phyloP scores from a whole-genome alignment of 2,888 invertebrate genomes.

The Arctia plantaginis region DNA sequence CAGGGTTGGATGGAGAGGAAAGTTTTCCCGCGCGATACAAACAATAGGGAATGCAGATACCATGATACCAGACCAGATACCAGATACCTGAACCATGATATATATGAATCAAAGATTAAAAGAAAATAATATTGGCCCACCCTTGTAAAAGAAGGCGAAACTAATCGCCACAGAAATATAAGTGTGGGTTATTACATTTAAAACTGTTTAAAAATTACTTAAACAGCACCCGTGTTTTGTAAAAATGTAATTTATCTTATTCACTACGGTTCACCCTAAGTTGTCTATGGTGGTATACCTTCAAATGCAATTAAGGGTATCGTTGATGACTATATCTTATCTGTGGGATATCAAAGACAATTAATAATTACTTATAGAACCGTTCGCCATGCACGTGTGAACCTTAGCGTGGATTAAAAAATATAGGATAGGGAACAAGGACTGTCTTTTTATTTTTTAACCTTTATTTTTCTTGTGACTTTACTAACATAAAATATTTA shows the following conservation, averaged over 20 bases:
- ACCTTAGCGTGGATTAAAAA: slow-evolving; percentile 27
- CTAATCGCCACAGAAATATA: neutral
- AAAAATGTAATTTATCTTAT: slow-evolving; percentile 42
- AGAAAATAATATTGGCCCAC: neutral
- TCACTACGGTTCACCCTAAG: slow-evolving; percentile 41
- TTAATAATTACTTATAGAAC: slow-evolving; percentile 55
- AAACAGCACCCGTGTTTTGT: slow-evolving; percentile 25
- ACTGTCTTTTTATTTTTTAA: neutral
- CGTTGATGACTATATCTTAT: slow-evolving; percentile 57
- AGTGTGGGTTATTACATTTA: slow-evolving; percentile 18
- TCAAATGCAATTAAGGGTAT: slow-evolving; percentile 56
- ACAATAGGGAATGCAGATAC: too few relatives aligned
- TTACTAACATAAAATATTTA: too few relatives aligned
- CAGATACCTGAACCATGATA: too few relatives aligned
- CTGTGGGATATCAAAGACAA: slow-evolving; percentile 48
- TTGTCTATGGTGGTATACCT: slow-evolving; percentile 40
- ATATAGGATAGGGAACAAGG: slow-evolving; percentile 34
- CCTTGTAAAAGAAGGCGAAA: neutral
- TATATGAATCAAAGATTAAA: neutral
- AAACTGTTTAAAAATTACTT: slow-evolving; percentile 28
- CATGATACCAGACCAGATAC: too few relatives aligned
- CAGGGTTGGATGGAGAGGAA: too few relatives aligned
- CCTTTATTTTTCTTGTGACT: neutral
- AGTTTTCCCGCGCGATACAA: too few relatives aligned
- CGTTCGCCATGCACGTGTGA: slow-evolving; percentile 47